Evolutionary conservation across 2,797 vertebrate genomes (phyloP).

Genomic region (Gobio occitaniae): DNA sequence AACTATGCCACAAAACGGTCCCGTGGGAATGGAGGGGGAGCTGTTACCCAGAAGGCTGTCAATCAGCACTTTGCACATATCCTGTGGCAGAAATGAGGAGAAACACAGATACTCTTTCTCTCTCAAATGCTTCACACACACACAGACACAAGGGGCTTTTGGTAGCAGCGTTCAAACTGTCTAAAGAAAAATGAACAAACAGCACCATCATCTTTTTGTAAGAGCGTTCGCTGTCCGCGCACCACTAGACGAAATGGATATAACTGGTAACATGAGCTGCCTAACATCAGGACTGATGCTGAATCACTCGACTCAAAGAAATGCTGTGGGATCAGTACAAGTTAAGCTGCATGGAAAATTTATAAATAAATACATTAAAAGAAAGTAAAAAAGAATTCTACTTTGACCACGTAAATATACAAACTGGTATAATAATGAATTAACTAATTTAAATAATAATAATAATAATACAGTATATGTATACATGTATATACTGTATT

Average conservation of each 20-base stretch:
- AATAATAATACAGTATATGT: no score
- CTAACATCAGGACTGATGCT: neutral
- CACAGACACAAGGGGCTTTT: conserved; percentile 23
- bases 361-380: neutral
- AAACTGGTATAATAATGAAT: neutral
- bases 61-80: conserved; percentile 35
- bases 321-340: neutral
- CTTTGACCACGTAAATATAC: neutral
- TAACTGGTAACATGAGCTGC: conserved; percentile 5
- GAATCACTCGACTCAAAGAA: neutral
- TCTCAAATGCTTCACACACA: neutral
- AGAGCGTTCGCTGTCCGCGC: neutral
- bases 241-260: neutral
- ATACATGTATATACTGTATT: no score
- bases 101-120: conserved; percentile 8
- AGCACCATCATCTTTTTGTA: neutral
- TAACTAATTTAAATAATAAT: neutral
- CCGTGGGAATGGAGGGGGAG: conserved; percentile 27
- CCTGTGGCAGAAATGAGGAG: conserved; percentile 35
- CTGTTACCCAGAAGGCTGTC: conserved; percentile 45
- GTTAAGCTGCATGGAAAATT: neutral
- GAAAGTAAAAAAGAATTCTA: neutral
- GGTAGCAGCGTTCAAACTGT: neutral
- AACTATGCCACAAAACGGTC: conserved; percentile 27
- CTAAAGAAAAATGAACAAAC: conserved; percentile 8